Evolutionary conservation across 2,888 invertebrate genomes (phyloP), one percentile per base, ranked within the genome.

Genomic region (Himalopsyche japonica): DNA sequence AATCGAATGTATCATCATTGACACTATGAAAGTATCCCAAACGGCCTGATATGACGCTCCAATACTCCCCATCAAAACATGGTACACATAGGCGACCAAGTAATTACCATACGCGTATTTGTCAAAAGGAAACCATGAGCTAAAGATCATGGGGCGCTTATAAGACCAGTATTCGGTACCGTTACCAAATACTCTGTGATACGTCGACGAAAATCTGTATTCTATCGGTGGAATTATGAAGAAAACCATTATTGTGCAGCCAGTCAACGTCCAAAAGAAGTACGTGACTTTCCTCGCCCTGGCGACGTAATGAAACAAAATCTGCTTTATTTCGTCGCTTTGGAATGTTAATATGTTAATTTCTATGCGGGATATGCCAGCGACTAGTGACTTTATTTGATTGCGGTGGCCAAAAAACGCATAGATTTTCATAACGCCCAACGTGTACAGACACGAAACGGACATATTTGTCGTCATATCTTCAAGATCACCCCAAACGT

Each of bases 11-110:
- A 89, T 87, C 90, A 92, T 92, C 86, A 92, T 83, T 0, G 89
- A 90, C 0, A 92, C 89, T 4, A 91, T 90, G 76, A 90, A 91
- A 80, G 90, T 89, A 87, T 92, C 92, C 86, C 90, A 92, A 87
- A 87, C 90, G 0, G 91, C 91, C 0, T 91, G 90, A 1, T 91
- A 89, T 10, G 90, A 89, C 0, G 91, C 91, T 0, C 92, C 92
- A 79, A 91, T 91, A n/a, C 90, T 88, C 82, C 89, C 90, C 70
- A 90, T 89, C 34, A 89, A 84, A 0, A 88, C 84, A 70, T 92
- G 91, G 76, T 89, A 88, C 4, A 90, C 18, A 79, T 83, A 87
- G 43, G 86, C 87, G n/a, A 82, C 70, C 27, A 84, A 27, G 80
- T 86, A 87, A 49, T 85, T 77, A 5, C 79, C 57, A 8, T 76